Base-by-base conservation (phyloP, 2,797 vertebrate genomes). In the Mus minutoides region DNA sequence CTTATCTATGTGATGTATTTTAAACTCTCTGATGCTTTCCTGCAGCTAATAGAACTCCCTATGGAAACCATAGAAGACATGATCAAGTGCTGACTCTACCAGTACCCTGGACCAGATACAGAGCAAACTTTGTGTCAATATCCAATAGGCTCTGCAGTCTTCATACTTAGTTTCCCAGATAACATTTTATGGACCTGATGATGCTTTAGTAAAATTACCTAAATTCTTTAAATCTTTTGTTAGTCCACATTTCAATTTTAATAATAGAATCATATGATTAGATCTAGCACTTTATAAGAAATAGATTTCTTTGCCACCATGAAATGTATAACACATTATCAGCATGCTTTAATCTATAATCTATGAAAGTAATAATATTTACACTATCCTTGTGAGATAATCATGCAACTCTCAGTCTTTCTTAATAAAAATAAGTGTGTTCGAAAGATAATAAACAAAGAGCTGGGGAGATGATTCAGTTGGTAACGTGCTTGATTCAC, bases 351-450 rank as follows among this genome's bases (percentile, higher is more conserved):
- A 6, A 69, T 29, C 82, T 76, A 52, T 19, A 56, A 64, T 62
- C 90, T 69, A 1, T 64, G 34, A n/a, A 46, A n/a, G 7, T 24
- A 58, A 58, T 77, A 62, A 13, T 60, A 43, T 71, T 49, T 26
- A 88, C 22, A 26, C 34, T 19, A 3, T 56, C 82, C 54, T 94
- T 79, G 22, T 31, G 21, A 91, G 60, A 29, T 56, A 52, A 43
- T 17, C 26, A 77, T 2, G 56, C 29, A 46, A 6, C 78, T 49
- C 49, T 83, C 54, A 34, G 2, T 82, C 31, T 71, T 71, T 80
- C n/a, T 67, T 92, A 90, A 40, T n/a, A 49, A 90, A 14, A 95
- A 77, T 49, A n/a, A 49, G 54, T 11, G 31, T 94, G 31, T 80
- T 91, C 16, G 85, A 49, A 88, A 16, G 7, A 64, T 49, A 58